Evolutionary conservation across 1,140 invertebrate genomes (phyloP).

Genomic region (Euschistus heros): DNA sequence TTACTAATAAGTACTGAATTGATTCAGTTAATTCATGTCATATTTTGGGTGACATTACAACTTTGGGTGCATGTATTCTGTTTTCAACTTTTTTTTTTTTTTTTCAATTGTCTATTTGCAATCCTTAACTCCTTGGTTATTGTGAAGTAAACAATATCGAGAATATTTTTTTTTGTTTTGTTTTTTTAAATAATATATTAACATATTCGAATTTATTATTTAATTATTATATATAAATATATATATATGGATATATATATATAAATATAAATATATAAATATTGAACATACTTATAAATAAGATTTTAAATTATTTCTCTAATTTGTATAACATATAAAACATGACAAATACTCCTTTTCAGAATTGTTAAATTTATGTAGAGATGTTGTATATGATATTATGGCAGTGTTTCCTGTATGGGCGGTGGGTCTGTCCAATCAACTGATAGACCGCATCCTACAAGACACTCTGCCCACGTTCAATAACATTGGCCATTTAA

Average conservation of each 20-base stretch:
- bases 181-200: constrained; percentile 6
- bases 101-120: neutral
- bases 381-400: too few relatives aligned
- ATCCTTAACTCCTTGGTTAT: neutral
- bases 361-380: too few relatives aligned
- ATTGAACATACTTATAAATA: constrained; percentile 24
- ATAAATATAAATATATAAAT: constrained; percentile 22
- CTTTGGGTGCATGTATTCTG: neutral
- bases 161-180: neutral
- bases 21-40: neutral
- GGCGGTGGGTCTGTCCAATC: too few relatives aligned
- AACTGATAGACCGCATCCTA: neutral
- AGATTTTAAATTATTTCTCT: constrained; percentile 19
- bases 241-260: constrained; percentile 18
- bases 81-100: neutral
- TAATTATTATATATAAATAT: constrained; percentile 21
- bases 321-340: constrained; percentile 13
- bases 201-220: constrained; percentile 17
- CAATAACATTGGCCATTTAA: neutral
- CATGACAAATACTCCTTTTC: neutral
- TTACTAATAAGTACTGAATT: constrained; percentile 1
- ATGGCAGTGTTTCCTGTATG: too few relatives aligned
- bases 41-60: neutral
- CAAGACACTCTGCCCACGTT: neutral
- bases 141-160: neutral